These are phyloP conservation scores for Eudemis profundana DNA, from an alignment of 2,888 invertebrate genomes.

Conservation along the genomic window DNA sequence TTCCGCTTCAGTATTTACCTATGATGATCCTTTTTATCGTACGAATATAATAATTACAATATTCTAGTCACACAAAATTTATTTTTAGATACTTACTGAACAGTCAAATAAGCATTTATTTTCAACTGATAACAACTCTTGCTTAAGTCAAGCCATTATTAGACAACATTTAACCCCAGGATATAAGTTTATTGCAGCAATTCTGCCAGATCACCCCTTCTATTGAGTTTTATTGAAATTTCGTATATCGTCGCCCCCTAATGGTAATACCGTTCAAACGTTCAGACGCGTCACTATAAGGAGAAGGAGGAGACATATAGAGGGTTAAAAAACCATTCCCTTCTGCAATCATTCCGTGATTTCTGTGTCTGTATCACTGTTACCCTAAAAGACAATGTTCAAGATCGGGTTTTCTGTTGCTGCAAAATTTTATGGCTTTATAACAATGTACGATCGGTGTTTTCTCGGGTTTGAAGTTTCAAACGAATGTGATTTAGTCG, in stretches of 20 bases:
- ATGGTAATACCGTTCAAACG: conserved; percentile 73
- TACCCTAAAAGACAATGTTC: conserved; percentile 29
- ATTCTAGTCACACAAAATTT: not conserved
- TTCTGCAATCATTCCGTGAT: conserved; percentile 29
- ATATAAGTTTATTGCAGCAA: conserved; percentile 35
- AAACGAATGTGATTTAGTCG: not conserved
- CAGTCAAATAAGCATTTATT: not conserved
- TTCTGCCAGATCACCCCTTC: conserved; percentile 50
- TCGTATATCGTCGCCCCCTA: conserved; percentile 71
- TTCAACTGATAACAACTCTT: not conserved
- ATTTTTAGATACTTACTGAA: too few relatives aligned
- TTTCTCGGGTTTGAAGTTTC: not conserved
- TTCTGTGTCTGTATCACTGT: conserved; percentile 26
- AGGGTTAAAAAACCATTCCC: conserved; percentile 38
- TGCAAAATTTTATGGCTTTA: conserved; percentile 16
- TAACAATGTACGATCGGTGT: not conserved
- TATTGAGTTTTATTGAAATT: conserved; percentile 77
- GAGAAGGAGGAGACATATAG: conserved; percentile 18
- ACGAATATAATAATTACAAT: too few relatives aligned
- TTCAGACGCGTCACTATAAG: conserved; percentile 52
- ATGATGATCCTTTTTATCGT: too few relatives aligned
- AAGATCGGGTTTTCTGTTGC: conserved; percentile 2
- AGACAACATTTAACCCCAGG: conserved; percentile 21
- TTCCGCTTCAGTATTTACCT: too few relatives aligned
- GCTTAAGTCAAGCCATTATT: conserved; percentile 10